A percentile compares a stretch with the other conserved stretches of the same genome.
Evolutionary conservation across 2,797 vertebrate species (phyloP).

Genomic region (Peromyscus aztecus): DNA sequence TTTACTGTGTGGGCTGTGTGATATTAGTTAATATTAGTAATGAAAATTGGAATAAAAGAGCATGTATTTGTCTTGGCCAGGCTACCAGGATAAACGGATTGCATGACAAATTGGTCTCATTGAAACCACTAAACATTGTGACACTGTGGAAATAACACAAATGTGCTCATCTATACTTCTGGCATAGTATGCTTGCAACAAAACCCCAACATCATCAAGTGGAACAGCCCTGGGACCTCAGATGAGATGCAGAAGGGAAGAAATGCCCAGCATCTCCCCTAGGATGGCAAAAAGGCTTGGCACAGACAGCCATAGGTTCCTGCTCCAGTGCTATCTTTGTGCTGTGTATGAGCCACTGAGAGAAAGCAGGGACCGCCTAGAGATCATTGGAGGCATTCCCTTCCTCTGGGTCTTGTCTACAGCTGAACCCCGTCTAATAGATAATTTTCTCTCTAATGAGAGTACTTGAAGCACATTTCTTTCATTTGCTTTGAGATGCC

Average conservation of each 20-base stretch:
- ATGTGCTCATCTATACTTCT: background rate
- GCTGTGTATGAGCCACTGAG: background rate
- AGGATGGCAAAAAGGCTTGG: background rate
- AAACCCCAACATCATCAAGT: background rate
- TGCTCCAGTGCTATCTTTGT: background rate
- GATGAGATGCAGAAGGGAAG: background rate
- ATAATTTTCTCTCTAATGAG: slow-evolving; percentile 68
- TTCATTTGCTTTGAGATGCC: slow-evolving; percentile 68
- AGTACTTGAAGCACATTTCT: slow-evolving; percentile 66
- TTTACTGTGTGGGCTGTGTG: background rate
- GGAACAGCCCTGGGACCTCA: background rate
- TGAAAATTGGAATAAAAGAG: background rate
- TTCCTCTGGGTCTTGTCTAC: background rate
- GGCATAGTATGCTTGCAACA: background rate
- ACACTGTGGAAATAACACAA: background rate
- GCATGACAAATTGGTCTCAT: background rate
- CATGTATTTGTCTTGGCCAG: background rate
- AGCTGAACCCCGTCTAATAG: slow-evolving; percentile 20
- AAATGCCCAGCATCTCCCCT: background rate
- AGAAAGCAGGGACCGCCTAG: background rate
- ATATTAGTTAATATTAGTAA: background rate
- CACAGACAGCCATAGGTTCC: background rate
- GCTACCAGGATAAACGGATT: background rate
- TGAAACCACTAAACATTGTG: background rate
- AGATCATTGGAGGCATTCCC: no score